Percentiles rank a stretch among this genome's conserved stretches.
phyloP scores from a whole-genome alignment of 2,888 invertebrate species.

The Calameuta filiformis region DNA sequence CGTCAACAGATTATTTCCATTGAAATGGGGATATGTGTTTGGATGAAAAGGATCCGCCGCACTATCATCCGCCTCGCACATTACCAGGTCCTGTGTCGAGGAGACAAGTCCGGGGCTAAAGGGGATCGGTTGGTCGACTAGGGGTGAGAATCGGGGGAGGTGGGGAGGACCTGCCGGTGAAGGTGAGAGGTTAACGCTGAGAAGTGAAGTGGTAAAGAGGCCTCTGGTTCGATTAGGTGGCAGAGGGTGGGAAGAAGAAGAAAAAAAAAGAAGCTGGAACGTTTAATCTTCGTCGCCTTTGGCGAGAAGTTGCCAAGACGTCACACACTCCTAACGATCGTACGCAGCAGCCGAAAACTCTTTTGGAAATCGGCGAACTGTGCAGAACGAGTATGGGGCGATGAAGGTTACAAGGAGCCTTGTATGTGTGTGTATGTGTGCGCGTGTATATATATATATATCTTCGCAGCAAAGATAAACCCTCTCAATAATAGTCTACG shows the following conservation, averaged over 20 bases:
- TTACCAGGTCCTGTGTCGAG: not conserved
- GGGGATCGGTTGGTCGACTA: not conserved
- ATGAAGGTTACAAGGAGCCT: not conserved
- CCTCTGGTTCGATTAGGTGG: not conserved
- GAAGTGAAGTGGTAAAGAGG: not conserved
- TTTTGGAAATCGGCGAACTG: not conserved
- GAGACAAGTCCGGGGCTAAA: not conserved
- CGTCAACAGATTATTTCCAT: not conserved
- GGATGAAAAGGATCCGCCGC: not conserved
- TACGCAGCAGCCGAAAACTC: not conserved
- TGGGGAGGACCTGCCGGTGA: not conserved
- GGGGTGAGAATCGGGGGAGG: not conserved
- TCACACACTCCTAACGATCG: not conserved
- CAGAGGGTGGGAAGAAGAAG: not conserved
- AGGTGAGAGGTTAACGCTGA: not conserved
- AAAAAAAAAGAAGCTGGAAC: not conserved
- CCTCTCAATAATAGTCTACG: not conserved
- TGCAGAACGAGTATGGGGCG: not conserved
- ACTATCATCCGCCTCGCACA: not conserved
- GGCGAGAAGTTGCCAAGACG: not conserved
- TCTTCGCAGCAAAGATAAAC: not conserved
- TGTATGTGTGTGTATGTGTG: not conserved
- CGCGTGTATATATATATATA: not conserved
- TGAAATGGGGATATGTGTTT: not conserved
- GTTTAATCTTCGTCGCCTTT: not conserved